Evolutionary conservation across 2,113 vertebrate genomes (phyloP).

Genomic region (Indicator maculatus): DNA sequence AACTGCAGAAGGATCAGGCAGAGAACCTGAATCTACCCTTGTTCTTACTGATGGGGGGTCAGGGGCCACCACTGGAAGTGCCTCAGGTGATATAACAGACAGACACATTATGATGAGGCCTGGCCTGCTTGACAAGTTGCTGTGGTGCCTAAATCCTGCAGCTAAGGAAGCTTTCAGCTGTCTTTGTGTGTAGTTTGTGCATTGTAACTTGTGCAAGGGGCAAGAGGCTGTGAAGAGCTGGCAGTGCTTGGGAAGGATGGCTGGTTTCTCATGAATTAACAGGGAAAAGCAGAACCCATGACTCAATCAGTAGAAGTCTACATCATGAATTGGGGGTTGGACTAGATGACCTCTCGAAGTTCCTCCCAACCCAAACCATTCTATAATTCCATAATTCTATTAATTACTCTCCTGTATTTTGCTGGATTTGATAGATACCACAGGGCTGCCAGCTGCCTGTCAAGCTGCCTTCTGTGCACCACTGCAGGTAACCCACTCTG

Average conservation of each 20-base stretch:
- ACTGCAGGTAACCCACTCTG: neutral
- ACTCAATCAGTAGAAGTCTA: neutral
- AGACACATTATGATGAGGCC: neutral
- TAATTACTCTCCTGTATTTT: neutral
- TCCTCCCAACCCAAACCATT: no score
- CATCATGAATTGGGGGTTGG: neutral
- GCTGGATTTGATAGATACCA: neutral
- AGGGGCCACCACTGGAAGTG: neutral
- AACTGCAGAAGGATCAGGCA: neutral
- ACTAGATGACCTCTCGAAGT: no score
- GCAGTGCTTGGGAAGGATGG: neutral
- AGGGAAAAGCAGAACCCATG: neutral
- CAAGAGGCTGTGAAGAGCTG: neutral
- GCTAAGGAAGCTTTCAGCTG: neutral
- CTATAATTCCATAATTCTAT: neutral
- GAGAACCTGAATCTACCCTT: neutral
- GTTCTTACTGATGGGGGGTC: neutral
- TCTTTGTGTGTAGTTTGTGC: neutral
- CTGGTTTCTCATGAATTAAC: neutral
- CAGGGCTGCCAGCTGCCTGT: neutral
- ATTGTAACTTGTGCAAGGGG: fast-evolving
- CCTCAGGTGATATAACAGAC: neutral
- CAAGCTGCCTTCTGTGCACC: neutral
- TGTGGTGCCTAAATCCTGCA: neutral
- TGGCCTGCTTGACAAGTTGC: neutral